Percentiles rank a stretch among this genome's conserved stretches.
Conservation (phyloP, 2,888 invertebrate genomes). For the Thymelicus sylvestris region DNA sequence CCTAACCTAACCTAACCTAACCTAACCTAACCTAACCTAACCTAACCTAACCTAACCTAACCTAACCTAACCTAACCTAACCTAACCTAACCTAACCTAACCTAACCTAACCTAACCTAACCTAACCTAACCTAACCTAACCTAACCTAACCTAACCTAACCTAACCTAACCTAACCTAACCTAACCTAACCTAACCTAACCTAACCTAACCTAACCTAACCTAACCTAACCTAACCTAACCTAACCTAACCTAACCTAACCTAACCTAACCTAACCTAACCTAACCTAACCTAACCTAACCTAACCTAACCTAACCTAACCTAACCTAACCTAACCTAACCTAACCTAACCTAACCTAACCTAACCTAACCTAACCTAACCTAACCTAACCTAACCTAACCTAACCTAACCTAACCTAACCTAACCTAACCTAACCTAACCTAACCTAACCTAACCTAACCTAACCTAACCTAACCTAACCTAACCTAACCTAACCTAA, state of each 20-base stretch:
- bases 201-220: slow-evolving; percentile 38
- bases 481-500: slow-evolving; percentile 26
- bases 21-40: too few relatives aligned
- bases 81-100: not conserved
- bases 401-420: slow-evolving; percentile 30
- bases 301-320: slow-evolving; percentile 38
- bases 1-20: too few relatives aligned
- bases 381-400: slow-evolving; percentile 30
- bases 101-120: slow-evolving; percentile 4
- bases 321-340: slow-evolving; percentile 28
- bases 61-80: not conserved
- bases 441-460: slow-evolving; percentile 30
- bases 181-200: slow-evolving; percentile 32
- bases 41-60: not conserved
- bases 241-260: slow-evolving; percentile 36
- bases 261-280: slow-evolving; percentile 35
- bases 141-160: slow-evolving; percentile 4
- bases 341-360: slow-evolving; percentile 30
- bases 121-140: slow-evolving; percentile 4
- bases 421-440: slow-evolving; percentile 30
- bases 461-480: slow-evolving; percentile 30
- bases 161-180: slow-evolving; percentile 12
- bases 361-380: slow-evolving; percentile 30
- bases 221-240: too few relatives aligned
- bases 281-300: slow-evolving; percentile 13